Conservation (phyloP, 2,113 vertebrate genomes). For the Mugil cephalus region DNA sequence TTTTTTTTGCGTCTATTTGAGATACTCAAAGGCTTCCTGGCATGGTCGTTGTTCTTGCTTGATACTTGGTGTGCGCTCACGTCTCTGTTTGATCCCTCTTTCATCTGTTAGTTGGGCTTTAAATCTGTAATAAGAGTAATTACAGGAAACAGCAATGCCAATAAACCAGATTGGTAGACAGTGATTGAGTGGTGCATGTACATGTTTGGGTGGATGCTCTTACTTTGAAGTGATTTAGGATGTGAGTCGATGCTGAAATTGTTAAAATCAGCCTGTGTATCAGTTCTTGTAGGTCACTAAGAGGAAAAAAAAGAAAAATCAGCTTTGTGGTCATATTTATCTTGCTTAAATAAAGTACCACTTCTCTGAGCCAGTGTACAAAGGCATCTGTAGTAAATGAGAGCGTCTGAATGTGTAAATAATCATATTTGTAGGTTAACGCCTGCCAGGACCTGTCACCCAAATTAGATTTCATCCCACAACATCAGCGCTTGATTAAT, state of each 20-base stretch:
- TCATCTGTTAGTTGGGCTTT: slow-evolving; percentile 60
- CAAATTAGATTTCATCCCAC: slow-evolving; percentile 15
- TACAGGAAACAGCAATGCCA: slow-evolving; percentile 55
- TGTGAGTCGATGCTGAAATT: not conserved
- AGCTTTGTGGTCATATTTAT: no score
- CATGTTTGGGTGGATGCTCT: slow-evolving; percentile 10
- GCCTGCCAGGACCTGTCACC: not conserved
- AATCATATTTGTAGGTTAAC: slow-evolving; percentile 12
- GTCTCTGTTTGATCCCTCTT: slow-evolving; percentile 44
- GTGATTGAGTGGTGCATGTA: slow-evolving; percentile 21
- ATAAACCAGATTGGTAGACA: slow-evolving; percentile 46
- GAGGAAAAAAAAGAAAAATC: not conserved
- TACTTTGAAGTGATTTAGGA: slow-evolving; percentile 12
- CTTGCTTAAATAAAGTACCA: no score
- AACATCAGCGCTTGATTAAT: not conserved
- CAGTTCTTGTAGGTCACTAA: not conserved
- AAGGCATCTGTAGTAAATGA: not conserved
- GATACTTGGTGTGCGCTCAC: slow-evolving; percentile 30
- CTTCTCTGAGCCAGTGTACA: not conserved
- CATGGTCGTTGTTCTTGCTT: slow-evolving; percentile 52
- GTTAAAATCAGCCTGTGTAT: not conserved
- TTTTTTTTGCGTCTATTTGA: slow-evolving; percentile 40
- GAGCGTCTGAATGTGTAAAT: not conserved
- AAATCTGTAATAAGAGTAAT: slow-evolving; percentile 64
- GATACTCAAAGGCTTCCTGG: slow-evolving; percentile 39